Percentiles rank a stretch among this genome's conserved stretches.
Evolutionary conservation across 2,113 vertebrate species (phyloP).

Genomic region (Pandion haliaetus): DNA sequence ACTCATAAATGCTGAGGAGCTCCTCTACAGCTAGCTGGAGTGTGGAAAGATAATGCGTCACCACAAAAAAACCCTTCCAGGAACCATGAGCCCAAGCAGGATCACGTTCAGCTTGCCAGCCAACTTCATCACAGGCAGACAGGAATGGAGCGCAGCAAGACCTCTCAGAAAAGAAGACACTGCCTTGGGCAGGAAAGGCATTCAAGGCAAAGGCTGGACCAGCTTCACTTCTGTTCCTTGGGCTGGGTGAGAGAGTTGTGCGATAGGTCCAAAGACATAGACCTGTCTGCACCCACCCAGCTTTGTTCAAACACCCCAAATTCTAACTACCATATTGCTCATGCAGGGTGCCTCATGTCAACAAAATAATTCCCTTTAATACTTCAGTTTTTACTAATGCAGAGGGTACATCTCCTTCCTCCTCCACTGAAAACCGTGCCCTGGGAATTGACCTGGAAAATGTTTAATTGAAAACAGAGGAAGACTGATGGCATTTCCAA

Average conservation of each 20-base stretch:
- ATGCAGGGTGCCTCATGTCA: background rate
- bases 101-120: accelerated
- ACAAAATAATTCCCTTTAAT: background rate
- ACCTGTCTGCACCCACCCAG: background rate
- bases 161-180: background rate
- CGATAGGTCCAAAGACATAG: background rate
- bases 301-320: background rate
- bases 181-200: accelerated
- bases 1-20: background rate
- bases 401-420: background rate
- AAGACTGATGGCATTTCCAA: background rate
- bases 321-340: background rate
- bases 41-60: background rate
- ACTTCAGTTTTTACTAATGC: background rate
- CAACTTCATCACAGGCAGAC: background rate
- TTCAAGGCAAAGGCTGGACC: background rate
- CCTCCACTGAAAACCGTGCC: background rate
- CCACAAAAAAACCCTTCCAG: background rate
- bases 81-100: background rate
- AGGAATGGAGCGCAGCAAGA: background rate
- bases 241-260: background rate
- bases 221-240: background rate
- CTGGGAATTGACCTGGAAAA: background rate
- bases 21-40: background rate
- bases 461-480: background rate